These are phyloP conservation scores for Bombyx mandarina DNA, from an alignment of 1,140 invertebrate species.

Conservation along the genomic window DNA sequence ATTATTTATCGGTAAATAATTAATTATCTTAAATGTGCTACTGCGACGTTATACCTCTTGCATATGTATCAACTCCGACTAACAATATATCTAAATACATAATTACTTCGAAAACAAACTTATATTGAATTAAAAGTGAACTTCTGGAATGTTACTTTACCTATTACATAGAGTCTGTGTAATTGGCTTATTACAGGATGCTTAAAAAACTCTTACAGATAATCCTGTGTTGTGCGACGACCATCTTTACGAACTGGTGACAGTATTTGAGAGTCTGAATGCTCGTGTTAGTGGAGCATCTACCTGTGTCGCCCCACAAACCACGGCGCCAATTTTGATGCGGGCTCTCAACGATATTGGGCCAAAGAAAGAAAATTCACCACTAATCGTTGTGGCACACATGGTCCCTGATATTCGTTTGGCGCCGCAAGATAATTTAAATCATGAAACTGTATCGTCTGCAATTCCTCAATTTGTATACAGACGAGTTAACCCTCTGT, in stretches of 20 bases:
- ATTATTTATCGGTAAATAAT: too few species aligned
- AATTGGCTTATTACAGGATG: too few species aligned
- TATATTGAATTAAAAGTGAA: too few species aligned
- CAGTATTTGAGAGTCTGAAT: constrained; percentile 77
- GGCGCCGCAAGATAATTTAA: constrained; percentile 16
- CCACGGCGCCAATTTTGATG: constrained; percentile 56
- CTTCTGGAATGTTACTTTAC: too few species aligned
- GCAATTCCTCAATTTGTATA: constrained; percentile 34
- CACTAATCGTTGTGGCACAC: constrained; percentile 39
- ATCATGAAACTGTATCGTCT: constrained; percentile 16
- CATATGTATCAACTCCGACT: too few species aligned
- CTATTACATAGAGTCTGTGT: too few species aligned
- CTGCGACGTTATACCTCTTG: too few species aligned
- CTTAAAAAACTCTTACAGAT: constrained; percentile 68
- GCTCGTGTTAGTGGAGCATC: constrained; percentile 77
- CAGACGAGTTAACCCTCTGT: constrained; percentile 37
- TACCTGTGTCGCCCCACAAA: constrained; percentile 66
- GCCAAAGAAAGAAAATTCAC: constrained; percentile 28
- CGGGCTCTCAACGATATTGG: constrained; percentile 55
- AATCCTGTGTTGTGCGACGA: constrained; percentile 83
- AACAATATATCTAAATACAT: too few species aligned
- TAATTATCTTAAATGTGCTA: too few species aligned
- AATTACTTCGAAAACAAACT: too few species aligned
- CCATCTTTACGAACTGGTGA: constrained; percentile 76
- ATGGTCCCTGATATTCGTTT: constrained; percentile 20